Base-by-base conservation (phyloP, 1,140 invertebrate genomes). In the Drosophila varians region DNA sequence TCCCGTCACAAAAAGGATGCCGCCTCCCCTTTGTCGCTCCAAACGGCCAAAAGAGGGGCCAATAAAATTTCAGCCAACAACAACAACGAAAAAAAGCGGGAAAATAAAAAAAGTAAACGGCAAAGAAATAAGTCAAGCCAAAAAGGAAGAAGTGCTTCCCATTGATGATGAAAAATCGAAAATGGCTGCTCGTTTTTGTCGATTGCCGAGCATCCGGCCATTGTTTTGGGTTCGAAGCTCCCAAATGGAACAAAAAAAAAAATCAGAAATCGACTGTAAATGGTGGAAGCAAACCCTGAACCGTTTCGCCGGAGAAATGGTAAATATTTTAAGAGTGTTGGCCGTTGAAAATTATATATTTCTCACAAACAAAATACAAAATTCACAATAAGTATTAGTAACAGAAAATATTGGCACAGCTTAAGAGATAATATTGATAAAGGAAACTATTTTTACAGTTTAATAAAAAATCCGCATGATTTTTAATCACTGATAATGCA, bases 21-120 rank as follows among this genome's bases (percentile, higher is more conserved):
- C 26, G 2, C 21, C 2, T 21, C 47, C 40, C 38, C 52, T 47
- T 14, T 26, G 8, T 11, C 9, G 2, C 60, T 4, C 9, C 28
- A 62, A 78, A 84, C 60, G 62, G 38, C 40, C 54, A 66, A 84
- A 86, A 86, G 62, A 57, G 61, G 57, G 28, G 28, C 47, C 72
- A 86, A 79, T 86, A 66, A 72, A 83, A 78, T 57, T 84, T 79
- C 78, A 73, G 49, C 66, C 25, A 51, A 54, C 55, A 53, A 60
- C 42, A 42, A 62, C 48, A 26, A n/a, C n/a, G n/a, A n/a, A 54
- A 62, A 34, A 66, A 56, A 34, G 46, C 49, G 16, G 45, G 3
- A 26, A 55, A 49, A 70, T 25, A 46, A 55, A 65, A 18, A 23
- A 25, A 38, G 26, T 53, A 42, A 19, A 19, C 26, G 16, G 9